Evolutionary conservation across 35 echinoderm and acorn worm species (phyloP).

Genomic region (Chiridota heheva): DNA sequence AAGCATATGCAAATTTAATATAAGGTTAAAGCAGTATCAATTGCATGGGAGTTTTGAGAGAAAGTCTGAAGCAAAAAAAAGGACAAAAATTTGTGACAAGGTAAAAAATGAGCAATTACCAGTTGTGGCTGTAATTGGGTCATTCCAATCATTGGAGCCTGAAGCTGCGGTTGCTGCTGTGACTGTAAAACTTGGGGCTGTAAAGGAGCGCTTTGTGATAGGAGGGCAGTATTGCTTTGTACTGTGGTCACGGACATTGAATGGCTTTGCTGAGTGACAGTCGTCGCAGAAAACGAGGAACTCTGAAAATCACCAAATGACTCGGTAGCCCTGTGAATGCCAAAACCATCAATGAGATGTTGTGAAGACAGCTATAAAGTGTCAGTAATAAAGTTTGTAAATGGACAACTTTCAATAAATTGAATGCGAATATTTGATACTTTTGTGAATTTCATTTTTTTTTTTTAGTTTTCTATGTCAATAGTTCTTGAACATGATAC

Average conservation of each 20-base stretch:
- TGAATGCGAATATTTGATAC: neutral
- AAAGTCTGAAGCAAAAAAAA: neutral
- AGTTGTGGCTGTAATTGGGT: neutral
- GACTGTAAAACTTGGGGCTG: constrained; percentile 28
- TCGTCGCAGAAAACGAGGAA: constrained; percentile 38
- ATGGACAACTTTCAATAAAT: neutral
- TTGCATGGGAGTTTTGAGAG: neutral
- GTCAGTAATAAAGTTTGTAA: neutral
- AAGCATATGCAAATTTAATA: neutral
- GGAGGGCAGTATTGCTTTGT: constrained; percentile 60
- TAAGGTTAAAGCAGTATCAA: neutral
- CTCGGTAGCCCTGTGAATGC: constrained; percentile 12
- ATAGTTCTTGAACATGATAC: neutral
- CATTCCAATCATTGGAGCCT: neutral
- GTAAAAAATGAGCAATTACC: too few relatives aligned
- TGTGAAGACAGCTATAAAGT: neutral
- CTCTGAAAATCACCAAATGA: constrained; percentile 87
- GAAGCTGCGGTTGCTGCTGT: constrained; percentile 4
- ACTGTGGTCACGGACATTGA: constrained; percentile 56
- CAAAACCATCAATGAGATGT: neutral
- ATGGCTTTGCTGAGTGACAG: constrained; percentile 64
- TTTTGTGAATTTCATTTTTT: neutral
- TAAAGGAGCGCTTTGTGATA: constrained; percentile 30
- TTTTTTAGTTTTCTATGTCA: neutral
- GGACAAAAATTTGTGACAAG: too few relatives aligned